Conservation (phyloP, 2,797 vertebrate genomes). For the Onychomys leucogaster region DNA sequence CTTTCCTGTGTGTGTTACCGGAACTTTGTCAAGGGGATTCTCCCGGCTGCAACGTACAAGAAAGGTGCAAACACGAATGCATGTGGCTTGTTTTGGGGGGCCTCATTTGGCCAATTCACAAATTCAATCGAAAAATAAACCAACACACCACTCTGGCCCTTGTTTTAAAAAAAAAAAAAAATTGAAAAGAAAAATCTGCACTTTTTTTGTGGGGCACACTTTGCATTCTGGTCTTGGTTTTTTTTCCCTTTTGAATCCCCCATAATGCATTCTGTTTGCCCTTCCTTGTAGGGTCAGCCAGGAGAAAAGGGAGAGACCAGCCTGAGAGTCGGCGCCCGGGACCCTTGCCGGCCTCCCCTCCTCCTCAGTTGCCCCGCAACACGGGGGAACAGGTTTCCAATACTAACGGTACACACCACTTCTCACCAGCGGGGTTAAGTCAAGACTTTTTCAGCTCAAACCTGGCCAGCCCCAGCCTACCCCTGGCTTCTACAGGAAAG, state of each 20-base stretch:
- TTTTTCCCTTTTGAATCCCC: constrained; percentile 98
- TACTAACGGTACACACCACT: constrained; percentile 97
- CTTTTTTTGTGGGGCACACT: constrained; percentile 90
- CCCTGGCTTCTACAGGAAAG: constrained; percentile 97
- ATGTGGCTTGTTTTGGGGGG: constrained; percentile 97
- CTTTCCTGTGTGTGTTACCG: constrained; percentile 84
- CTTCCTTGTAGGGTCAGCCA: constrained; percentile 99
- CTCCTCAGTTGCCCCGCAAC: constrained; percentile 94
- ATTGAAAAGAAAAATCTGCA: constrained; percentile 84
- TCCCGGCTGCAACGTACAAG: constrained; percentile 98
- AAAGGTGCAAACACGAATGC: constrained; percentile 99
- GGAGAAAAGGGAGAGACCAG: constrained; percentile 99
- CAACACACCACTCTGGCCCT: constrained; percentile 89
- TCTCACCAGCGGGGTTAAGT: constrained; percentile 97
- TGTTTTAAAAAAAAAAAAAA: constrained; percentile 57
- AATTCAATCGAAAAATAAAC: constrained; percentile 88
- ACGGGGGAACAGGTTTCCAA: constrained; percentile 93
- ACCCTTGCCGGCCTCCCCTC: constrained; percentile 93
- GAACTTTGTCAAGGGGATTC: constrained; percentile 89
- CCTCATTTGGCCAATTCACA: constrained; percentile 91
- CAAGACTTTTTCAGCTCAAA: constrained; percentile 97
- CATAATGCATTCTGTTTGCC: constrained; percentile 99
- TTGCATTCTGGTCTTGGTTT: constrained; percentile 93
- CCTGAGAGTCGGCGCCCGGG: constrained; percentile 94
- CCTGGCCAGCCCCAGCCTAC: constrained; percentile 92